Conservation (phyloP, 2,797 vertebrate species). For the Glyptemys insculpta region DNA sequence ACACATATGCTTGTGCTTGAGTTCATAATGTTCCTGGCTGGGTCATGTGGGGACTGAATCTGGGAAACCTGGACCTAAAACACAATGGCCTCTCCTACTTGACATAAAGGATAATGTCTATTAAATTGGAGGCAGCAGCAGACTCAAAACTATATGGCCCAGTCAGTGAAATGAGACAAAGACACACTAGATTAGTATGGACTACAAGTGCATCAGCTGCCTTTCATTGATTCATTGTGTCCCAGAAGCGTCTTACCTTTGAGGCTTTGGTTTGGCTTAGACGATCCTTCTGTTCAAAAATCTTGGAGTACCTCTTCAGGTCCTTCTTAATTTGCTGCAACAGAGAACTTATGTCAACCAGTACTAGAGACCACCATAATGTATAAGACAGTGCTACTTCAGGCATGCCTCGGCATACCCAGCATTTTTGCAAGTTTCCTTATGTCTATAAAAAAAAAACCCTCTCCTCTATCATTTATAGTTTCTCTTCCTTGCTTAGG, state of each 20-base stretch:
- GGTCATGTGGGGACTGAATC: not conserved
- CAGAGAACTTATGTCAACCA: conserved; percentile 27
- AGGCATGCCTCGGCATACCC: not conserved
- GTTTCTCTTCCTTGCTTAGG: not conserved
- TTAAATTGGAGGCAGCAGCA: not conserved
- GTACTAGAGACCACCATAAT: not conserved
- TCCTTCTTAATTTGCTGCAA: conserved; percentile 97
- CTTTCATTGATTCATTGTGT: not conserved
- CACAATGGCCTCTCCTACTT: not conserved
- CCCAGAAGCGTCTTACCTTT: conserved; percentile 85
- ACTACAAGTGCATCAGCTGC: rapidly evolving
- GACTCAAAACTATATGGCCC: not conserved
- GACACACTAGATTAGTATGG: not conserved
- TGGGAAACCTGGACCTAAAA: not conserved
- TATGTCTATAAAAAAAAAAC: not conserved
- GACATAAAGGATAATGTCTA: not conserved
- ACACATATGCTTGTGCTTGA: not conserved
- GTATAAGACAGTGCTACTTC: not conserved
- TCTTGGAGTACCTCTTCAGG: conserved; percentile 98
- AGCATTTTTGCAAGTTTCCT: not conserved
- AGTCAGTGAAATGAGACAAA: not conserved
- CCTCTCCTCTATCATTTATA: not conserved
- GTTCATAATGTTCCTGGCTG: not conserved
- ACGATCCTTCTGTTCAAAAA: conserved; percentile 99
- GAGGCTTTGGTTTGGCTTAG: conserved; percentile 98